Evolutionary conservation across 2,888 invertebrate species (phyloP).

Genomic region (Tenthredo scrophulariae): DNA sequence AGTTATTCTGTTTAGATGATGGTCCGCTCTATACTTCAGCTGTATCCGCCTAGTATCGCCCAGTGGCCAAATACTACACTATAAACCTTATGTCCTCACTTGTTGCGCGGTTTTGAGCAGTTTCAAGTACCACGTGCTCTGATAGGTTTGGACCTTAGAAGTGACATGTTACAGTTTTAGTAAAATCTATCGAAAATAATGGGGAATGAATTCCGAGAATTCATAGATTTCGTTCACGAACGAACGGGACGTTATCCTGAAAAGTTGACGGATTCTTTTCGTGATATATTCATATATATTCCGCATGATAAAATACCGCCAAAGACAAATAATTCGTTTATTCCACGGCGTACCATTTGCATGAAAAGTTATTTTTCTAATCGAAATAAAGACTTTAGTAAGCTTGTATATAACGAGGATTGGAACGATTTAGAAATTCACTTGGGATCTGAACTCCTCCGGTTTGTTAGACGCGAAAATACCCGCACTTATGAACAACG

Average conservation of each 20-base stretch:
- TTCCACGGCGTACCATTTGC: not conserved
- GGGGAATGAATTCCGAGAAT: conserved; percentile 7
- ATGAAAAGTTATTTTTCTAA: not conserved
- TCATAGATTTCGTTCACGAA: not conserved
- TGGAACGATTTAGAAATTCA: conserved; percentile 27
- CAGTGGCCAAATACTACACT: too few species aligned
- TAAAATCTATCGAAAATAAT: not conserved
- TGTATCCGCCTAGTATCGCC: too few species aligned
- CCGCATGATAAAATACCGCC: conserved; percentile 2
- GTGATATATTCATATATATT: conserved; percentile 31
- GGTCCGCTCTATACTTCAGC: too few species aligned
- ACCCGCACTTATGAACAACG: not conserved
- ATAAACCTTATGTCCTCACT: too few species aligned
- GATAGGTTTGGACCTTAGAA: too few species aligned
- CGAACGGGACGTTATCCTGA: not conserved
- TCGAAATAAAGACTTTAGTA: not conserved
- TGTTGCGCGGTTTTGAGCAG: too few species aligned
- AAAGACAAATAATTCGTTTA: not conserved
- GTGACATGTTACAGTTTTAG: too few species aligned
- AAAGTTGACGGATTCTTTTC: not conserved
- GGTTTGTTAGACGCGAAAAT: not conserved
- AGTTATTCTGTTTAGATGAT: too few species aligned
- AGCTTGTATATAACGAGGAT: not conserved
- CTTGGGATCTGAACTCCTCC: conserved; percentile 16
- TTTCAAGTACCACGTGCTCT: too few species aligned